Evolutionary conservation across 2,797 vertebrate genomes (phyloP).

Genomic region (Nannoperca obscura): DNA sequence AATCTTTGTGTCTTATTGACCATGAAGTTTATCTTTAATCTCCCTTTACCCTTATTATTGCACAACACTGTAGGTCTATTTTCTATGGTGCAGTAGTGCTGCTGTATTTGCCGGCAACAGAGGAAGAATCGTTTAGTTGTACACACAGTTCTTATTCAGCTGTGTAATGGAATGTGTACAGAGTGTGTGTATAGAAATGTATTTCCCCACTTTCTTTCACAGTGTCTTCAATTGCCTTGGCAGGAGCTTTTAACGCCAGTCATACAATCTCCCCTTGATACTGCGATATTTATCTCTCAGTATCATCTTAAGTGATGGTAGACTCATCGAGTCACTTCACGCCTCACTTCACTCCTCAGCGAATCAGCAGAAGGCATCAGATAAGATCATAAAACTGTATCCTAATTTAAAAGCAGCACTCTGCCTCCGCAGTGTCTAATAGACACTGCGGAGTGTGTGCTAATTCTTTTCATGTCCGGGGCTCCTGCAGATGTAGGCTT

Average conservation of each 20-base stretch:
- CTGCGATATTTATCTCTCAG: conserved; percentile 83
- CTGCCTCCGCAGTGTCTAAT: conserved; percentile 78
- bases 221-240: conserved; percentile 80
- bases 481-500: conserved; percentile 82
- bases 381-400: conserved; percentile 87
- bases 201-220: conserved; percentile 74
- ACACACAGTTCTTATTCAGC: conserved; percentile 84
- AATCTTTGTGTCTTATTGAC: conserved; percentile 86
- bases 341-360: conserved; percentile 80
- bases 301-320: conserved; percentile 86
- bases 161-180: conserved; percentile 84
- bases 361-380: conserved; percentile 83
- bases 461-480: conserved; percentile 89
- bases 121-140: conserved; percentile 82
- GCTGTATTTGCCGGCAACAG: conserved; percentile 77
- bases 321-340: conserved; percentile 84
- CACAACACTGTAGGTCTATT: conserved; percentile 82
- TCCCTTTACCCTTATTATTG: conserved; percentile 83
- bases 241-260: conserved; percentile 83
- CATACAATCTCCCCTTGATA: conserved; percentile 84
- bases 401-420: conserved; percentile 86
- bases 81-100: conserved; percentile 69
- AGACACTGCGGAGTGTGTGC: conserved; percentile 53
- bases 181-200: conserved; percentile 76
- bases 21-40: conserved; percentile 85